Base-by-base conservation (phyloP, 2,113 vertebrate species). In the Halcyon malimbica region DNA sequence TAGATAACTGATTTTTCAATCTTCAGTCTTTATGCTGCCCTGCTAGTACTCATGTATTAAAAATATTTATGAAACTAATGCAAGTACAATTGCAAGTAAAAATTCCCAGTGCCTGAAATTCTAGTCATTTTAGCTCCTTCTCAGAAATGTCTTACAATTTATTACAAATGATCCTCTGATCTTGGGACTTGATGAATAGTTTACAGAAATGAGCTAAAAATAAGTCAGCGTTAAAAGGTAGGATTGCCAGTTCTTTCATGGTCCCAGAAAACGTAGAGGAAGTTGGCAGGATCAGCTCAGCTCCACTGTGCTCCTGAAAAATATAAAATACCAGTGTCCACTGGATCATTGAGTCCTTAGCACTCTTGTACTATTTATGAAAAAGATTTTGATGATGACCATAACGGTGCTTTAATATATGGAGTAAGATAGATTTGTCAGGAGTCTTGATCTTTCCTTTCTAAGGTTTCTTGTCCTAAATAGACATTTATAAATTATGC, bases 231-330 rank as follows among this genome's bases (percentile, higher is more conserved):
- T 85, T 88, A 91, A 89, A 95, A 96, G 59, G 80, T 76, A 95
- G 77, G 77, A 63, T 93, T 95, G 95, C 62, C 83, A 97, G 95
- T 64, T 96, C 77, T 95, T 94, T 97, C 94, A 96, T 89, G 63
- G 90, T 95, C 88, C 94, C 94, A 96, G 94, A 96, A 97, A 97
- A 96, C 11, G 53, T 12, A 95, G 94, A 90, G 83, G 96, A 96
- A 96, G 88, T 95, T 97, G 96, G 67, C 96, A 96, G 95, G 94
- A 93, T 96, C 94, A 95, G 80, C 57, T 97, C 97, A 97, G 95
- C 90, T 96, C 86, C 96, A 97, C 73, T 96, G 95, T 83, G 86
- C 60, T 96, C 95, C 96, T 96, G 94, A 96, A 96, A 96, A 96
- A 96, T 93, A 97, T 81, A 97, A 97, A 97, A 97, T 90, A 97